These are phyloP conservation scores for Sporophila hypoxantha DNA, from an alignment of 2,113 vertebrate genomes.

Conservation along the genomic window DNA sequence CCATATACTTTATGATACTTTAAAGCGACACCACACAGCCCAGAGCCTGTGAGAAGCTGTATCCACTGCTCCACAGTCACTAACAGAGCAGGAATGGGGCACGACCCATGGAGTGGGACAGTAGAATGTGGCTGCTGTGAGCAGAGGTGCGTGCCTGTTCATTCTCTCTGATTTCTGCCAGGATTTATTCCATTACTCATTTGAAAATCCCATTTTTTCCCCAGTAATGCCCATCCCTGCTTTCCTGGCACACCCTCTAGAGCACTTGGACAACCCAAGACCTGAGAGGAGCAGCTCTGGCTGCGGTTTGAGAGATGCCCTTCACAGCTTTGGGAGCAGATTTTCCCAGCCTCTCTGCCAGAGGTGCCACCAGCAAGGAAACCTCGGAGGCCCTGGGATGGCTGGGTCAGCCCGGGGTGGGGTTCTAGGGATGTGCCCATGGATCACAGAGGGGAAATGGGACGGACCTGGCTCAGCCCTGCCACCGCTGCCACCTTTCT, in stretches of 20 bases:
- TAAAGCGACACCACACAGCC: too few species aligned
- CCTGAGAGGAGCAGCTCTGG: rapidly evolving
- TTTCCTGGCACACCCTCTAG: neutral
- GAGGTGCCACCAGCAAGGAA: neutral
- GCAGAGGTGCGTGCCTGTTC: neutral
- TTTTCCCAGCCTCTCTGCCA: neutral
- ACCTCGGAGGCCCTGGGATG: neutral
- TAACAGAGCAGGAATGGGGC: neutral
- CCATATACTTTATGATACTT: too few species aligned
- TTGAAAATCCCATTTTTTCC: neutral
- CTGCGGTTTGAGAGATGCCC: rapidly evolving
- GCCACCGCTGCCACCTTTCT: neutral
- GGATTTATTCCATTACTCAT: neutral
- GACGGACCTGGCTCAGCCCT: neutral
- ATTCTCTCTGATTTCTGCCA: neutral
- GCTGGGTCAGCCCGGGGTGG: rapidly evolving
- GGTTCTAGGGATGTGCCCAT: neutral
- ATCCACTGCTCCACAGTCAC: rapidly evolving
- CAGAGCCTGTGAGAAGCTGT: too few species aligned
- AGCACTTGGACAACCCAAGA: rapidly evolving
- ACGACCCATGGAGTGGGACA: neutral
- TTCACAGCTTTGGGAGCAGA: neutral
- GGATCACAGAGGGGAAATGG: rapidly evolving
- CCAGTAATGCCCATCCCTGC: neutral
- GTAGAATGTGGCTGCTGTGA: neutral